Evolutionary conservation across 92 coral and sea anemone genomes (phyloP), one percentile per base, ranked within the genome.

Genomic region (Phenganax subtilis): DNA sequence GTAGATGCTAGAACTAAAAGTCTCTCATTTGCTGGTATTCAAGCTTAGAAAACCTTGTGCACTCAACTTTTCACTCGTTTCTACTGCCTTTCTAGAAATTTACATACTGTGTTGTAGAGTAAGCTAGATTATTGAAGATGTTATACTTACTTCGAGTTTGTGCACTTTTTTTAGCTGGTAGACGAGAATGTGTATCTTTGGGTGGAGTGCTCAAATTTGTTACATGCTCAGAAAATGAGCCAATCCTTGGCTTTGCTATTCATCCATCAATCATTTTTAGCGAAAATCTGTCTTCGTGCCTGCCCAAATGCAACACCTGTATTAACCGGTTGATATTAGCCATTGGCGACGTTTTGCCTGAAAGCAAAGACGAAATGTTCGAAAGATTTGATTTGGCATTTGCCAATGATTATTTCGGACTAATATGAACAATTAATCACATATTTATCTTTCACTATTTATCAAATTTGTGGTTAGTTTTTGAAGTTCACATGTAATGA

Each of bases 291-390:
- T 56, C 16, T n/a, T 84, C 90, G 51, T 74, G 85, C 60, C 73
- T 87, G 62, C 90, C 90, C 2, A 85, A 73, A 11, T 67, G 87
- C 68, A 87, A 87, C 86, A 79, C 87, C 4, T 87, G 89, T 30
- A 67, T 80, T 25, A 87, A 84, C 82, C 80, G 57, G 64, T 56
- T 72, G 58, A 72, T 72, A 12, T 66, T 85, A 16, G 75, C 88
- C 28, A 55, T 63, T 61, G 85, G 85, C 6, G 75, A 71, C 14
- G 81, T 85, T 25, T 66, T 84, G 16, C 68, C 76, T 0, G 57
- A 61, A 10, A 57, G 71, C 63, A 10, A 68, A 28, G 79, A 76
- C 1, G 67, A 66, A n/a, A 20, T 82, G 0, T 86, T 53, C 68
- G 53, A 54, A 6, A 82, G 57, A 60, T 86, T 82, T 82, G 89